Conservation (phyloP, 2,888 invertebrate species). For the Busseola fusca region DNA sequence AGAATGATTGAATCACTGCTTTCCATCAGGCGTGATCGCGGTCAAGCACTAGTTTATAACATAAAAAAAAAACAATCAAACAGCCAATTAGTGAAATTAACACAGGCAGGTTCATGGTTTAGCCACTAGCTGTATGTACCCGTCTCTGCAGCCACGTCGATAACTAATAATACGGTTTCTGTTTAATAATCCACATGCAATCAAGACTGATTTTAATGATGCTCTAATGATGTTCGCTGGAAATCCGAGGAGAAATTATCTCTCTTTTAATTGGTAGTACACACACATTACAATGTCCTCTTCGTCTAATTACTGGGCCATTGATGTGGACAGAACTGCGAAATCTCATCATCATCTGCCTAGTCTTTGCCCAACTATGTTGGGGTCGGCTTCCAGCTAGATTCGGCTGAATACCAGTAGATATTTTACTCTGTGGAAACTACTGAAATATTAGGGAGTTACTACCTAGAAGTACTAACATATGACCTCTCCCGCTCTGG, state of each 20-base stretch:
- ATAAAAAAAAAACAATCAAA: too few relatives aligned
- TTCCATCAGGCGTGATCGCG: too few relatives aligned
- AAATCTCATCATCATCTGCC: too few relatives aligned
- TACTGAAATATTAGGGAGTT: too few relatives aligned
- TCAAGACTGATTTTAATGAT: constrained; percentile 24
- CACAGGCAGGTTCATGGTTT: constrained; percentile 5
- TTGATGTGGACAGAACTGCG: not conserved
- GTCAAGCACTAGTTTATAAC: too few relatives aligned
- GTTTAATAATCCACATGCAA: constrained; percentile 34
- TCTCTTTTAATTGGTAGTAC: constrained; percentile 24
- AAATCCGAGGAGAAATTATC: constrained; percentile 31
- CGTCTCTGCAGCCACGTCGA: not conserved
- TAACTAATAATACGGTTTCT: constrained; percentile 16
- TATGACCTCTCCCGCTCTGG: too few relatives aligned
- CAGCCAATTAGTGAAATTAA: not conserved
- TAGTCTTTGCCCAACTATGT: too few relatives aligned
- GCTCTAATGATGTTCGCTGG: constrained; percentile 12
- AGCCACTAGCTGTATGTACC: not conserved
- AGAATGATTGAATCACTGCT: too few relatives aligned
- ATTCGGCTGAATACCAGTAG: too few relatives aligned
- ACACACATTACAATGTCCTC: constrained; percentile 6
- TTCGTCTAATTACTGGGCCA: constrained; percentile 20
- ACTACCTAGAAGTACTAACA: not conserved
- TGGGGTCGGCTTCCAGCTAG: too few relatives aligned
- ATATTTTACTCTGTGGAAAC: not conserved